Evolutionary conservation across 2,113 vertebrate genomes (phyloP).

Genomic region (Oceanodroma tethys): DNA sequence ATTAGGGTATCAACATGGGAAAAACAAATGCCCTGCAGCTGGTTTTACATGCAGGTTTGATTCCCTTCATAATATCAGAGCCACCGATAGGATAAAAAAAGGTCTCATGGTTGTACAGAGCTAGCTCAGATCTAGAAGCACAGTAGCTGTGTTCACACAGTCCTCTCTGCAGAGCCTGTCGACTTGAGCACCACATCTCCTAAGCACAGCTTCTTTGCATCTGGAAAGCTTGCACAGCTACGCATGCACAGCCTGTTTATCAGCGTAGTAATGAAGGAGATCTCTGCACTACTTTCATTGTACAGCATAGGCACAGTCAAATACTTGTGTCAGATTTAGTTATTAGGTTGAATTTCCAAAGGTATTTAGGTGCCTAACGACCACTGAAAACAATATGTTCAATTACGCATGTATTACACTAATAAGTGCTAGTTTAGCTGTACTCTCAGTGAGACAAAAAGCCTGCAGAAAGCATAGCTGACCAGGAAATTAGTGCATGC

Average conservation of each 20-base stretch:
- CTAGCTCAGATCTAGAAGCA: not conserved
- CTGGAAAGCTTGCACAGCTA: not conserved
- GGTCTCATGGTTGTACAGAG: not conserved
- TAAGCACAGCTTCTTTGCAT: not conserved
- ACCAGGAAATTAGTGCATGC: not conserved
- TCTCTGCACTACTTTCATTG: not conserved
- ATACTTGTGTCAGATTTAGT: not conserved
- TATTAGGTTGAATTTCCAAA: not conserved
- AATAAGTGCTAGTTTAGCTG: not conserved
- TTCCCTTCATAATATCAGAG: not conserved
- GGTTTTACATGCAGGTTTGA: not conserved
- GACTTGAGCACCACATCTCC: not conserved
- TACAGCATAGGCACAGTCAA: accelerated
- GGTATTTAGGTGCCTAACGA: not conserved
- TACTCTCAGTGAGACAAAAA: not conserved
- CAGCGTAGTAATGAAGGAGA: no score
- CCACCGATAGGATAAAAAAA: not conserved
- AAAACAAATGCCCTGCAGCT: not conserved
- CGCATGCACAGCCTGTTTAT: no score
- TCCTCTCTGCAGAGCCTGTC: not conserved
- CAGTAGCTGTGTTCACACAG: not conserved
- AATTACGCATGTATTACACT: not conserved
- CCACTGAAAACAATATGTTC: not conserved
- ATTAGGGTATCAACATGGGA: not conserved
- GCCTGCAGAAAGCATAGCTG: not conserved